phyloP scores from a whole-genome alignment of 2,888 invertebrate genomes.

The Pyrochroa serraticornis region DNA sequence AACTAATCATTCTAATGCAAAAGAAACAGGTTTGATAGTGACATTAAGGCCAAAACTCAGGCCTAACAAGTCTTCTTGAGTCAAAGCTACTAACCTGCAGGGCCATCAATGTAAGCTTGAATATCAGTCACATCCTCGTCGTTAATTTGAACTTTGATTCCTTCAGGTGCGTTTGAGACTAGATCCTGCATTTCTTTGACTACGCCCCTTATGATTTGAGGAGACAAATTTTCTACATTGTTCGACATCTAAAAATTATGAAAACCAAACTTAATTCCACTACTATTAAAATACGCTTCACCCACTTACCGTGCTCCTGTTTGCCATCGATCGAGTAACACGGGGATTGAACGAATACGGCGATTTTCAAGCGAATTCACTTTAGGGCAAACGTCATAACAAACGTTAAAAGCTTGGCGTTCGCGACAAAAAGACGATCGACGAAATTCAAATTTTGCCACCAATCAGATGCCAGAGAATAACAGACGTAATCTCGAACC shows the following conservation, averaged over 20 bases:
- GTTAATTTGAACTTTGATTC: slow-evolving; percentile 86
- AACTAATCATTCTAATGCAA: too few relatives aligned
- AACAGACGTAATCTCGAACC: slow-evolving; percentile 15
- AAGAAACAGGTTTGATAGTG: too few relatives aligned
- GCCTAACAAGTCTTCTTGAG: background rate
- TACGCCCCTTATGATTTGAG: slow-evolving; percentile 87
- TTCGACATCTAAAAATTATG: slow-evolving; percentile 68
- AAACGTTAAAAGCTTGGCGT: slow-evolving; percentile 41
- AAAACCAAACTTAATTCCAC: background rate
- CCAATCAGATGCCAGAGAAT: slow-evolving; percentile 41
- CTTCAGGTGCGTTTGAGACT: slow-evolving; percentile 84
- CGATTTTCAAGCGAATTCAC: slow-evolving; percentile 18
- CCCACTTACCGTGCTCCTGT: slow-evolving; percentile 39
- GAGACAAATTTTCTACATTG: slow-evolving; percentile 93
- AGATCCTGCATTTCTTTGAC: slow-evolving; percentile 88
- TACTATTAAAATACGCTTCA: background rate
- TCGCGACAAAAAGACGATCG: slow-evolving; percentile 36
- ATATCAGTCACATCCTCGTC: slow-evolving; percentile 95
- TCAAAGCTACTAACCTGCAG: slow-evolving; percentile 56
- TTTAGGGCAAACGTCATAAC: slow-evolving; percentile 40
- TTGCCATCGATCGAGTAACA: slow-evolving; percentile 40
- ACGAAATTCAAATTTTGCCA: slow-evolving; percentile 45
- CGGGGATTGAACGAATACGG: slow-evolving; percentile 33
- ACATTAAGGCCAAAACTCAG: background rate
- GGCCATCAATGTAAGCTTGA: slow-evolving; percentile 90